Conservation (phyloP, 2,888 invertebrate genomes). For the Clunio marinus region DNA sequence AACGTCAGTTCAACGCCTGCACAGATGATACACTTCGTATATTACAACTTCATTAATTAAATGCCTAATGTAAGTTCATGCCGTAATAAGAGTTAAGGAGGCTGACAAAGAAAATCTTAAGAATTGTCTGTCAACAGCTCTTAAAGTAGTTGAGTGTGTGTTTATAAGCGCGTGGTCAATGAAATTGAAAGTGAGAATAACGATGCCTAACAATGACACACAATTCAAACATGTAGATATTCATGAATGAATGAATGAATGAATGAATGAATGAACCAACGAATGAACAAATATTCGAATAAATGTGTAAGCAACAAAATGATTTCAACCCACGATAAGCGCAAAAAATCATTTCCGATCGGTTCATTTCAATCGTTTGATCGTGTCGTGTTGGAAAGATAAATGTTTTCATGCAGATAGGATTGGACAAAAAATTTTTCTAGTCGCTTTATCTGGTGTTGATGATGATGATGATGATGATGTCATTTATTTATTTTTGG, state of each 20-base stretch:
- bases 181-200: conserved; percentile 36
- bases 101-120: neutral
- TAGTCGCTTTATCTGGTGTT: neutral
- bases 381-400: neutral
- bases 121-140: neutral
- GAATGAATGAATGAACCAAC: neutral
- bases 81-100: too few species aligned
- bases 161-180: conserved; percentile 30
- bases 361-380: conserved; percentile 20
- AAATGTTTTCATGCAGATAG: neutral
- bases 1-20: neutral
- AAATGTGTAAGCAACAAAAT: neutral
- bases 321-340: neutral
- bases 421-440: neutral
- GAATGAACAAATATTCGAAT: too few species aligned
- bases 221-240: neutral
- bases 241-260: neutral
- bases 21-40: neutral
- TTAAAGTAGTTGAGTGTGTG: neutral
- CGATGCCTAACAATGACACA: conserved; percentile 32
- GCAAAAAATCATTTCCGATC: neutral
- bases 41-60: neutral
- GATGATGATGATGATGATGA: neutral
- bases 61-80: neutral
- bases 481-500: conserved; percentile 17